Evolutionary conservation across 2,797 vertebrate species (phyloP).

Genomic region (Dromococcyx pavoninus): DNA sequence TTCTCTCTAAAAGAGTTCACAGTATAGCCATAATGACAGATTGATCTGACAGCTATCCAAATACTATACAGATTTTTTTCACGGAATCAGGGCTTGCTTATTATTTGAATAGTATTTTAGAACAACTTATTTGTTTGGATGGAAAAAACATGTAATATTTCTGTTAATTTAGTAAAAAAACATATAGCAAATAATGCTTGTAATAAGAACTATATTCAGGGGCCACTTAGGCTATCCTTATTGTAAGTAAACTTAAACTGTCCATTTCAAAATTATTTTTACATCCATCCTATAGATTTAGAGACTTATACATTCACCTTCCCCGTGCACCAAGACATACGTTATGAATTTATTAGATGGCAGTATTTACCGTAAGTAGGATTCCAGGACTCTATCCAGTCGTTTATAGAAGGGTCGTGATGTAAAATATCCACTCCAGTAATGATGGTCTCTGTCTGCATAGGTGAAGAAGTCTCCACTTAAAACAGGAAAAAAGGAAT

Average conservation of each 20-base stretch:
- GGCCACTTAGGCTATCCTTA: not conserved
- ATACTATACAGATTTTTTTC: not conserved
- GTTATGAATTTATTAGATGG: not conserved
- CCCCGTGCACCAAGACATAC: not conserved
- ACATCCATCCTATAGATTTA: not conserved
- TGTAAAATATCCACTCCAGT: constrained; percentile 95
- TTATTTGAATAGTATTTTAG: not conserved
- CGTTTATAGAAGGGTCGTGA: constrained; percentile 93
- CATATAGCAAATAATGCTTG: not conserved
- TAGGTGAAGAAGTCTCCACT: constrained; percentile 96
- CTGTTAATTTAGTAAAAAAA: not conserved
- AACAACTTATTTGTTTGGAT: not conserved
- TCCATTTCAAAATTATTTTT: not conserved
- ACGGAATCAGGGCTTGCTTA: not conserved
- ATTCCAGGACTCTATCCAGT: constrained; percentile 86
- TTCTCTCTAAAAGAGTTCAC: not conserved
- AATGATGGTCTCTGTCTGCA: constrained; percentile 92
- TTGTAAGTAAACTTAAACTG: not conserved
- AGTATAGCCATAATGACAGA: not conserved
- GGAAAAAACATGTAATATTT: not conserved
- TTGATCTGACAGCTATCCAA: not conserved
- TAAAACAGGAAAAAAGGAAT: constrained; percentile 77
- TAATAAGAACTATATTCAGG: not conserved
- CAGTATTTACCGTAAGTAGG: constrained; percentile 79
- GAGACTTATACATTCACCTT: not conserved